Evolutionary conservation across 2,888 invertebrate genomes (phyloP).

Genomic region (Seira sanloemensis): DNA sequence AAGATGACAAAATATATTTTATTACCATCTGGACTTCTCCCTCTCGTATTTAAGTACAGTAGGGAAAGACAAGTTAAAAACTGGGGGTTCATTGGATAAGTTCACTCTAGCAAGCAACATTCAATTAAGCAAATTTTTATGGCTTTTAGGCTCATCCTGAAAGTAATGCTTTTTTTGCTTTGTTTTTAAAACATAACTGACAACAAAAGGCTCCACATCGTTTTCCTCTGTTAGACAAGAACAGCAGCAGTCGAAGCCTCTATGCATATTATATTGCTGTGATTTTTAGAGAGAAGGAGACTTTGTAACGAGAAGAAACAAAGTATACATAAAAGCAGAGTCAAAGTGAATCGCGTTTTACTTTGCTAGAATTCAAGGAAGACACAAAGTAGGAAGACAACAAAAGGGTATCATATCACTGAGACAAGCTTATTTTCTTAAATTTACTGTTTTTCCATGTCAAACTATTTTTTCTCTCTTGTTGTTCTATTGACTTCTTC

Average conservation of each 20-base stretch:
- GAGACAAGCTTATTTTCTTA: background rate
- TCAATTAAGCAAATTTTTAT: conserved; percentile 56
- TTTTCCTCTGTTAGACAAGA: too few species aligned
- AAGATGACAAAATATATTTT: conserved; percentile 14
- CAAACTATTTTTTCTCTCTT: conserved; percentile 23
- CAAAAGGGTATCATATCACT: conserved; percentile 16
- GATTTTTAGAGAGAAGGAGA: background rate
- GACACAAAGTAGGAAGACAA: background rate
- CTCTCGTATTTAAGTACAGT: background rate
- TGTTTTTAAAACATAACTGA: conserved; percentile 16
- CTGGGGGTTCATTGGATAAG: conserved; percentile 18
- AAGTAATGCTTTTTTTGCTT: conserved; percentile 20
- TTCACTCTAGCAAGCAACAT: conserved; percentile 42
- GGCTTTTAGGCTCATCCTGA: conserved; percentile 41
- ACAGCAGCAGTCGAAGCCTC: too few species aligned
- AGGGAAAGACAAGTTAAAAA: background rate
- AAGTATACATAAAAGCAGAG: too few species aligned
- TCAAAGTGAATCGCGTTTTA: too few species aligned
- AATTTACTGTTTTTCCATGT: conserved; percentile 21
- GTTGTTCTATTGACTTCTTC: conserved; percentile 50
- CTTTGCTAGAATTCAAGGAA: background rate
- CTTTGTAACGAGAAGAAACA: background rate
- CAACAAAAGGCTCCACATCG: background rate
- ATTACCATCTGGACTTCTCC: conserved; percentile 16
- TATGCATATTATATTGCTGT: too few species aligned